Evolutionary conservation across 2,113 vertebrate species (phyloP).

Genomic region (Hippolais icterina): DNA sequence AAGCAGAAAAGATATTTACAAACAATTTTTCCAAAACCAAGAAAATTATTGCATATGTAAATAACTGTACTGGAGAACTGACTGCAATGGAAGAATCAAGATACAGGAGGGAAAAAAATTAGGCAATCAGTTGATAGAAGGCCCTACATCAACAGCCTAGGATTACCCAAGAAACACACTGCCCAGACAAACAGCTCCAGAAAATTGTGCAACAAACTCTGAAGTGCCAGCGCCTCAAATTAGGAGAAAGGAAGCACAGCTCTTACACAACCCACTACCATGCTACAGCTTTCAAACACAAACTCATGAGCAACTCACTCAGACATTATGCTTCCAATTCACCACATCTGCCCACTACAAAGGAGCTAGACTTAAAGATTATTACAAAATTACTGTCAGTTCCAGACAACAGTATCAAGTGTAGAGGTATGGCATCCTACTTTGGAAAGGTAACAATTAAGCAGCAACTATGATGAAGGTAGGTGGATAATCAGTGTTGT

Average conservation of each 20-base stretch:
- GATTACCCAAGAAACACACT: neutral
- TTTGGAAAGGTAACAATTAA: neutral
- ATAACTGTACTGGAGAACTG: neutral
- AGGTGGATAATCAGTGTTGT: neutral
- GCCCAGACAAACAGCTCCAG: neutral
- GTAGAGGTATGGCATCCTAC: neutral
- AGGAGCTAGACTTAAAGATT: neutral
- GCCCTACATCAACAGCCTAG: neutral
- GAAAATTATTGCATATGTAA: neutral
- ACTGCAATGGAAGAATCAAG: neutral
- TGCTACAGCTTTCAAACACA: neutral
- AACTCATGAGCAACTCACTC: neutral
- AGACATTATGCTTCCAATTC: neutral
- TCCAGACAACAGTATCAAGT: neutral
- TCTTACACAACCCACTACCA: neutral
- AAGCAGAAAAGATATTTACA: neutral
- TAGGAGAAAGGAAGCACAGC: neutral
- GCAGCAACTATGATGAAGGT: neutral
- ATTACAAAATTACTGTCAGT: neutral
- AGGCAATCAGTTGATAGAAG: slow-evolving; percentile 8
- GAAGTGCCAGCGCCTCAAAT: neutral
- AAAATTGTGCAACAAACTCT: neutral
- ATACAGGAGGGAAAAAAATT: neutral
- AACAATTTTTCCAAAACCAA: neutral
- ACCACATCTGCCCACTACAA: neutral